phyloP scores from a whole-genome alignment of 2,113 vertebrate species.

The Glaucomys volans region DNA sequence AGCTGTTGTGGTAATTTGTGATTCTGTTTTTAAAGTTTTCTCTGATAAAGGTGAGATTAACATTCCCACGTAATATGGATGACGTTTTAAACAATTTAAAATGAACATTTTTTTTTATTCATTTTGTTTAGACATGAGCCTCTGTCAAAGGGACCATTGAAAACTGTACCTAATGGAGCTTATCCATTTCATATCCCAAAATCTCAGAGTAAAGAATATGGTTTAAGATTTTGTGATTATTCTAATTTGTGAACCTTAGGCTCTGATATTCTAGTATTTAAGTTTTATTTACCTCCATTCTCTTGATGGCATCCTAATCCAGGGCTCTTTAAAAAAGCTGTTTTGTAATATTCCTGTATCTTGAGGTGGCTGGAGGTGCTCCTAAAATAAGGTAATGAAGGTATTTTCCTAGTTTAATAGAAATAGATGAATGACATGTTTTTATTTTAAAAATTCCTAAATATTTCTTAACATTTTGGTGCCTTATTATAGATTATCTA shows the following conservation, averaged over 20 bases:
- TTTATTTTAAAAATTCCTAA: constrained; percentile 17
- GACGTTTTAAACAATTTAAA: constrained; percentile 51
- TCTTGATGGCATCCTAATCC: neutral
- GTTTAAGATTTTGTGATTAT: neutral
- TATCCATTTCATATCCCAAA: neutral
- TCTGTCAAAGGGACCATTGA: neutral
- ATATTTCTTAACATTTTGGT: constrained; percentile 28
- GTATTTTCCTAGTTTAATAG: constrained; percentile 37
- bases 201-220: neutral
- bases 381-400: constrained; percentile 24
- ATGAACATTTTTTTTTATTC: constrained; percentile 36
- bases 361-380: neutral
- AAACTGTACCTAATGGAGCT: neutral
- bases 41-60: constrained; percentile 44
- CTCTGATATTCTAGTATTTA: neutral
- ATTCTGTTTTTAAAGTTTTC: constrained; percentile 4
- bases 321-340: neutral
- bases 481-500: neutral
- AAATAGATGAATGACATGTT: neutral
- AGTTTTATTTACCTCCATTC: neutral
- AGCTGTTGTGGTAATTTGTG: neutral
- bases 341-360: neutral
- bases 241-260: neutral
- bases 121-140: neutral
- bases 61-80: neutral